Base-by-base conservation (phyloP, 2,797 vertebrate species). In the Delichon dasypus region DNA sequence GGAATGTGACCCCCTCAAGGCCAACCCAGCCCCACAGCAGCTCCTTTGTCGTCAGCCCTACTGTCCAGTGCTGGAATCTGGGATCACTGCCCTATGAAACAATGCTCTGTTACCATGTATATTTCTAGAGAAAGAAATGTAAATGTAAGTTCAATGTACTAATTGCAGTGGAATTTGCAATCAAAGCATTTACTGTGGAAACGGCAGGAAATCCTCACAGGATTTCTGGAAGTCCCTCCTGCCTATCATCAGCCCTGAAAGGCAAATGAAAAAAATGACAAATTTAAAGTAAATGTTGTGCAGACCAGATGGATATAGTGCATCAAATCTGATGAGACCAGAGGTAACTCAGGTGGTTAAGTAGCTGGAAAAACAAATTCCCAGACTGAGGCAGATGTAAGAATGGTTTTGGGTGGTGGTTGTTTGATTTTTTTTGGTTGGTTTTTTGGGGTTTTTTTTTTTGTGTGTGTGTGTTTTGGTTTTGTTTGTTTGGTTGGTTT, bases 91-190 rank as follows among this genome's bases (percentile, higher is more conserved):
- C 23, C 32, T 78, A 61, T 20, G 22, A 90, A 82, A 67, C 42
- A 71, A 40, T 16, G 61, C 45, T 62, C 48, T 51, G 53, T 54
- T 67, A 71, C 42, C 27, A 61, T 2, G 5, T 44, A 4, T 51
- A 53, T 85, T 77, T 90, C 90, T 61, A 55, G 3, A 65, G 91
- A 96, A 97, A 96, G 95, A 95, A 96, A 98, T 86, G 16, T 19
- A 74, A 96, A 65, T 92, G 72, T 94, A 97, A 97, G 95, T 89
- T 81, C 62, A 44, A 78, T 75, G 60, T 72, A 51, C 97, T 98
- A 98, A 98, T 97, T 98, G 98, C 97, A 94, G 98, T 98, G 32
- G 98, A 98, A 98, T 98, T 98, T n/a, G 96, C 97, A 26, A 98
- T 98, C 92, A 97, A 94, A 97, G 98, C 98, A 97, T 98, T 98